phyloP scores from a whole-genome alignment of 2,888 invertebrate species.

The Lepidocyrtinus sp. region DNA sequence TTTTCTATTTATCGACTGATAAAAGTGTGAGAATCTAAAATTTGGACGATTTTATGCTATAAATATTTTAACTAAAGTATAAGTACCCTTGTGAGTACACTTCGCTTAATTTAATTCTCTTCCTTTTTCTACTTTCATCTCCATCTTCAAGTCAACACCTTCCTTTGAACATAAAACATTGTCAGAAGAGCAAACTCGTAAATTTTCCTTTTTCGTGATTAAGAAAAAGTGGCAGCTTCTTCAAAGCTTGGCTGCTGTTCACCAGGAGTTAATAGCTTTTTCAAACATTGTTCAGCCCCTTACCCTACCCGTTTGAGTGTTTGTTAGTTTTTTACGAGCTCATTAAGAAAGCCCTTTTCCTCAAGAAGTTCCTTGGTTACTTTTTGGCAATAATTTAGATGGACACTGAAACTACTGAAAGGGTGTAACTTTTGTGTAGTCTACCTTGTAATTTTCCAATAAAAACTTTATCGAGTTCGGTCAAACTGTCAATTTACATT shows the following conservation, averaged over 20 bases:
- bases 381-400: conserved; percentile 32
- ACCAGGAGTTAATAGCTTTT: conserved; percentile 39
- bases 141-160: neutral
- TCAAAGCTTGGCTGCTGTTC: conserved; percentile 14
- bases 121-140: neutral
- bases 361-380: too few species aligned
- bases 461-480: conserved; percentile 30
- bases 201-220: conserved; percentile 52
- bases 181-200: conserved; percentile 26
- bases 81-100: too few species aligned
- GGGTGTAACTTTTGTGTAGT: neutral
- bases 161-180: neutral
- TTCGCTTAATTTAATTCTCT: too few species aligned
- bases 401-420: too few species aligned
- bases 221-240: neutral
- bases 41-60: too few species aligned
- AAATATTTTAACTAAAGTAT: too few species aligned
- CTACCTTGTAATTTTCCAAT: conserved; percentile 51
- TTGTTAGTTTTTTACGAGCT: conserved; percentile 54
- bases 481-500: conserved; percentile 50
- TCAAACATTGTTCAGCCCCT: conserved; percentile 46
- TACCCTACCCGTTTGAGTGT: conserved; percentile 56
- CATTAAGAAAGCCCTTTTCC: conserved; percentile 48
- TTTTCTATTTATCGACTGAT: too few species aligned
- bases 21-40: too few species aligned